Evolutionary conservation across 2,113 vertebrate species (phyloP), one percentile per base, ranked within the genome.

Genomic region (Myotis lucifugus): DNA sequence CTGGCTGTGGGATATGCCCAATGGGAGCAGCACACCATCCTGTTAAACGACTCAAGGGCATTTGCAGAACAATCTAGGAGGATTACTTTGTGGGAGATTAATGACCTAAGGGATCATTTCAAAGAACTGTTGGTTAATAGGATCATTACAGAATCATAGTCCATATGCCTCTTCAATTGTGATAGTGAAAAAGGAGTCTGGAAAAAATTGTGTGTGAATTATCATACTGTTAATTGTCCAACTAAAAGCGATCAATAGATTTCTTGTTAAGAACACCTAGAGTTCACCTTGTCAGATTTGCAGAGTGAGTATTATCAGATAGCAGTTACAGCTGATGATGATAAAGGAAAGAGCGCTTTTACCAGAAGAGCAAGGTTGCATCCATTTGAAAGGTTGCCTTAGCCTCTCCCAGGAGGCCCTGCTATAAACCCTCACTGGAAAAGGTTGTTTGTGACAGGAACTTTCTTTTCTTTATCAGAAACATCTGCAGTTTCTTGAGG

Each of bases 121-220:
- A 73, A 96, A 94, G 92, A 93, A 93, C 70, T 92, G 66, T 90
- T 96, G 77, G 46, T 81, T 96, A 96, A 95, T 85, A 84, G 61
- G 88, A 92, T 96, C 94, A 93, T 96, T 96, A 96, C 88, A 85
- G 95, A 93, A 85, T 85, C 81, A 92, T 73, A 94, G 90, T 61
- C 96, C 90, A 96, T 90, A 95, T 96, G 94, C 81, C 77, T 84
- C 54, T 92, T 76, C 95, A 95, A 85, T 85, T 96, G 48, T 46
- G 52, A 32, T 69, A 54, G 42, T 94, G 81, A 85, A 85, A 95
- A 90, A 76, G 32, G 76, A 94, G 85, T 85, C 87, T 88, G 42
- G n/a, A 82, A 91, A 93, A 95, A 95, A 69, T 54, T 59, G 61
- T 77, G 14, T 91, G 42, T 89, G 83, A 94, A 94, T 97, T 90